These are phyloP conservation scores for Leptinotarsa defecta DNA, from an alignment of 1,140 invertebrate species.

Conservation along the genomic window DNA sequence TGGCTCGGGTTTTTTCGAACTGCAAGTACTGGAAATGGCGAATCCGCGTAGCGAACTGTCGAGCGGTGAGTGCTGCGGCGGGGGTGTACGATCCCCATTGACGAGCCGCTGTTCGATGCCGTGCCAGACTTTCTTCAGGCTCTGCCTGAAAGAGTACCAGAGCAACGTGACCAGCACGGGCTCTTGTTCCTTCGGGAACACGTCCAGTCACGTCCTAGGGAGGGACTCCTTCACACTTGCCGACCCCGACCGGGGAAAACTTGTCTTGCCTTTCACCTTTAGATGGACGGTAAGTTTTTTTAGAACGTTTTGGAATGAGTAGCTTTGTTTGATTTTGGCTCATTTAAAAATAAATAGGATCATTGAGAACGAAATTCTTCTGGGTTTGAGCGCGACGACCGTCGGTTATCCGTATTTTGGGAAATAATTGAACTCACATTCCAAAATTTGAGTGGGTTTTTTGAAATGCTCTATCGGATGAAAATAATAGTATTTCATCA, in stretches of 20 bases:
- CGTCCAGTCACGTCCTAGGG: constrained; percentile 81
- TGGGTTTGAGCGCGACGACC: no score
- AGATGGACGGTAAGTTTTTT: constrained; percentile 83
- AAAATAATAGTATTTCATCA: no score
- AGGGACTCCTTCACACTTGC: constrained; percentile 85
- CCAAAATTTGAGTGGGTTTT: no score
- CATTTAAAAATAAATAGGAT: background rate
- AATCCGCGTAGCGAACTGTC: constrained; percentile 82
- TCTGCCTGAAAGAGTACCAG: constrained; percentile 92
- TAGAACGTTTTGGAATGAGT: no score
- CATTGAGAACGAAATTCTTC: background rate
- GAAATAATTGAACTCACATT: no score
- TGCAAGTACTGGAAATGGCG: constrained; percentile 86
- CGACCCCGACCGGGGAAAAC: constrained; percentile 75
- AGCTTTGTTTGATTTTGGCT: no score
- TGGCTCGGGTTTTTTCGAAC: constrained; percentile 86
- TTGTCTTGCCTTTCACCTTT: constrained; percentile 84
- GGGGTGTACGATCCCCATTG: constrained; percentile 60
- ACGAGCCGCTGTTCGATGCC: constrained; percentile 60
- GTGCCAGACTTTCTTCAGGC: constrained; percentile 82
- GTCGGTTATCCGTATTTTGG: no score
- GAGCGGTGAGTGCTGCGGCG: constrained; percentile 81
- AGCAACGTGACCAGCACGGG: constrained; percentile 79
- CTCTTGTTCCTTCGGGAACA: constrained; percentile 88
- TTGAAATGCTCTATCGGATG: no score